Conservation (phyloP, 2,113 vertebrate genomes). For the Asarcornis scutulata region DNA sequence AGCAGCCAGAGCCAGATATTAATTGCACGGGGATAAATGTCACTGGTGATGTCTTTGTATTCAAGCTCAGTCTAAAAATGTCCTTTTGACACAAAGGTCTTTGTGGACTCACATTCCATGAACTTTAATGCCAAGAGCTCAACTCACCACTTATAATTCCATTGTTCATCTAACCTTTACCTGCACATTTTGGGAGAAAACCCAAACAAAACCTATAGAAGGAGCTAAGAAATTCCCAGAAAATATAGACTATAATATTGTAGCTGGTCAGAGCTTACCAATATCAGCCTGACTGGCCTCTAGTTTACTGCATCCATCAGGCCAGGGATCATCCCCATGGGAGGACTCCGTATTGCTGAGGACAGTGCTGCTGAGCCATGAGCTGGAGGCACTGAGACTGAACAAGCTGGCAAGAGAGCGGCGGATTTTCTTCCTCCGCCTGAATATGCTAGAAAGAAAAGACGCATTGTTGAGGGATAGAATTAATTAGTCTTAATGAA, state of each 20-base stretch:
- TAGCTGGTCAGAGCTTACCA: conserved; percentile 8
- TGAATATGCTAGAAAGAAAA: conserved; percentile 78
- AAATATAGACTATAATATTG: neutral
- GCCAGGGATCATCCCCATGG: conserved; percentile 55
- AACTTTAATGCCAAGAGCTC: neutral
- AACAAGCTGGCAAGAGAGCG: conserved; percentile 78
- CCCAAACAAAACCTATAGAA: neutral
- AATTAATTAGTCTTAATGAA: neutral
- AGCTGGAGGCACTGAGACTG: conserved; percentile 73
- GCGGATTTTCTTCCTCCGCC: conserved; percentile 73
- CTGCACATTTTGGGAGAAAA: neutral
- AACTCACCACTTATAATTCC: neutral
- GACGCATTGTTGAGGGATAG: neutral
- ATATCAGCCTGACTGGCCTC: neutral
- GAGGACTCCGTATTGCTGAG: conserved; percentile 61
- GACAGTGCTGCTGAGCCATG: conserved; percentile 78
- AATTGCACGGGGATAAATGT: neutral
- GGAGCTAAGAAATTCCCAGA: neutral
- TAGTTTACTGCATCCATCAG: neutral
- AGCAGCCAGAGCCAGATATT: neutral
- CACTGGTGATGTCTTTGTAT: neutral
- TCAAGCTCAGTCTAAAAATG: neutral
- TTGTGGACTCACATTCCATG: neutral
- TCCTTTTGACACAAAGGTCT: neutral
- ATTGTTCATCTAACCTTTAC: neutral